Percentiles rank a stretch among this genome's conserved stretches.
Conservation (phyloP, 2,113 vertebrate species). For the Ailurus styani region DNA sequence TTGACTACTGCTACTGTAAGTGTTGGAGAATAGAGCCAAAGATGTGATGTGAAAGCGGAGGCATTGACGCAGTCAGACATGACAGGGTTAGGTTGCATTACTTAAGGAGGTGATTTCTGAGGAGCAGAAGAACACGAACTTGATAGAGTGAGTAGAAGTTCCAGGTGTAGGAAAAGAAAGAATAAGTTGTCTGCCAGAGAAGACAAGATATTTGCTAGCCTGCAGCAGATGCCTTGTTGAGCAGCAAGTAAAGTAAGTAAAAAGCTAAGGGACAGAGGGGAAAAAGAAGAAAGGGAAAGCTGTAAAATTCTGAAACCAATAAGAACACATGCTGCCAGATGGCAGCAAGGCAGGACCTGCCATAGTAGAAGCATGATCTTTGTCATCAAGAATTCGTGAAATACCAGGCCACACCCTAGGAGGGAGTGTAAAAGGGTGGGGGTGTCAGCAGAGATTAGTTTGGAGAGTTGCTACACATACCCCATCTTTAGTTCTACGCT, state of each 20-base stretch:
- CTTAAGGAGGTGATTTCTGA: background rate
- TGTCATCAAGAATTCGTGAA: slow-evolving; percentile 74
- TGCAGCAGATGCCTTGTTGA: background rate
- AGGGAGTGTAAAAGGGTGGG: slow-evolving; percentile 69
- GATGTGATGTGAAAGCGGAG: background rate
- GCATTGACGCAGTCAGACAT: background rate
- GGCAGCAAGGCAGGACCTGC: slow-evolving; percentile 72
- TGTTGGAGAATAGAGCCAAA: background rate
- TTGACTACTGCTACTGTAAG: background rate
- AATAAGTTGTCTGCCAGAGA: background rate
- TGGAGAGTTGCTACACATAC: slow-evolving; percentile 50
- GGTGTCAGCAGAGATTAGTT: slow-evolving; percentile 65
- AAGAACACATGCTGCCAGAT: slow-evolving; percentile 28
- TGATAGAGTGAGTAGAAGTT: background rate
- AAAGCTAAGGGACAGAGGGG: background rate
- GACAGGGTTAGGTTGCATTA: background rate
- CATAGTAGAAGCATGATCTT: slow-evolving; percentile 60
- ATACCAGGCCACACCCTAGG: slow-evolving; percentile 70
- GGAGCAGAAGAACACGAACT: background rate
- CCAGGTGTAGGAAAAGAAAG: background rate
- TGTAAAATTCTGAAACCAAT: slow-evolving; percentile 27
- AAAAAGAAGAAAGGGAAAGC: slow-evolving; percentile 20
- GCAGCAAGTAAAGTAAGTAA: background rate
- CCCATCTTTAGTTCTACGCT: slow-evolving; percentile 56
- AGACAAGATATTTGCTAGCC: background rate